Conservation (phyloP, 1,140 invertebrate species). For the Bicyclus anynana region DNA sequence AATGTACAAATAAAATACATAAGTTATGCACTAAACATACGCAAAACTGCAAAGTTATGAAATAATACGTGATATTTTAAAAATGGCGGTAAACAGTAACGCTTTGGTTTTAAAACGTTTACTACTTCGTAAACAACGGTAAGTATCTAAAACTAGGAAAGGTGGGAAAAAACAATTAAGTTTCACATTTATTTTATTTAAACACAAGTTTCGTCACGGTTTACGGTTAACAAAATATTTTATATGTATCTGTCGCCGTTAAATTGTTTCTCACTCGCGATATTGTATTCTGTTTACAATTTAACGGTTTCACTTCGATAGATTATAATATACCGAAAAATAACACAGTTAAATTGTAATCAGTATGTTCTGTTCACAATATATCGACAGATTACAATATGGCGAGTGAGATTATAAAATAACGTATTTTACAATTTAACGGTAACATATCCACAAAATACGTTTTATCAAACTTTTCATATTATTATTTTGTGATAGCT, state of each 20-base stretch:
- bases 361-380: too few species aligned
- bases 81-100: conserved; percentile 59
- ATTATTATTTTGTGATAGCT: too few species aligned
- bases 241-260: background rate
- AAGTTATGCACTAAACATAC: conserved; percentile 23
- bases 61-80: conserved; percentile 38
- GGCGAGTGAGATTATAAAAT: too few species aligned
- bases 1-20: conserved; percentile 45
- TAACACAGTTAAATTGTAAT: too few species aligned
- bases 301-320: too few species aligned
- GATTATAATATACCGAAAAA: too few species aligned
- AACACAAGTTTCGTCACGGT: background rate
- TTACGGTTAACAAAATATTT: background rate
- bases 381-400: too few species aligned
- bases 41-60: conserved; percentile 24
- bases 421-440: too few species aligned
- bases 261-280: background rate
- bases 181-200: background rate
- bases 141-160: conserved; percentile 12
- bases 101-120: conserved; percentile 48
- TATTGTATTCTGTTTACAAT: too few species aligned
- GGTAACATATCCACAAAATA: too few species aligned
- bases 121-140: conserved; percentile 13
- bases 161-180: conserved; percentile 8
- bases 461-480: too few species aligned